Conservation (phyloP, 1,140 invertebrate species). For the Globodera rostochiensis region DNA sequence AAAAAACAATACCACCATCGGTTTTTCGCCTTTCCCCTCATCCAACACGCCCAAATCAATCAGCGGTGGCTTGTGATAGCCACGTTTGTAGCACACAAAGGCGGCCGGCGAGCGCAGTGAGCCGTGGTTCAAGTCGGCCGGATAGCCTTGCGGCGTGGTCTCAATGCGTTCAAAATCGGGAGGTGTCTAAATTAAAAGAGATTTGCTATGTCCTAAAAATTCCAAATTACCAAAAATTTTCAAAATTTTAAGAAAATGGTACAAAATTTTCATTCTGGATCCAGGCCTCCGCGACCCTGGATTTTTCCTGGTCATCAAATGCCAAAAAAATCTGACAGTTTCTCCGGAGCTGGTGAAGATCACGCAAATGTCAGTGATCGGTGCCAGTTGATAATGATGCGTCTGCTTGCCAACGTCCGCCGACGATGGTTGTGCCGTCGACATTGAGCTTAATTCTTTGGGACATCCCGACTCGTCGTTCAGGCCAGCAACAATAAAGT, state of each 20-base stretch:
- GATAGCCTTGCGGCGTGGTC: slow-evolving; percentile 77
- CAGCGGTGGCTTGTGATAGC: slow-evolving; percentile 89
- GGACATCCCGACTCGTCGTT: slow-evolving; percentile 70
- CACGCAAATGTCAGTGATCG: slow-evolving; percentile 90
- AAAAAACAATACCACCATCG: slow-evolving; percentile 73
- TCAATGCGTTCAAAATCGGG: slow-evolving; percentile 81
- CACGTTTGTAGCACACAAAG: slow-evolving; percentile 83
- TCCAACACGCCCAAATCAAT: slow-evolving; percentile 83
- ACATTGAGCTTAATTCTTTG: slow-evolving; percentile 70
- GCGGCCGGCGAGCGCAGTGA: slow-evolving; percentile 88
- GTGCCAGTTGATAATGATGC: slow-evolving; percentile 71
- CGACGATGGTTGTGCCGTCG: slow-evolving; percentile 3
- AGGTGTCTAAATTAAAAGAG: slow-evolving; percentile 68
- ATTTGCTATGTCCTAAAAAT: background rate
- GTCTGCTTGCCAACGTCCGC: background rate
- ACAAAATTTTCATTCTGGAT: too few relatives aligned
- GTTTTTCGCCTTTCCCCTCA: slow-evolving; percentile 69
- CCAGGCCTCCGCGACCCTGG: too few relatives aligned
- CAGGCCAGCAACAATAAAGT: slow-evolving; percentile 95
- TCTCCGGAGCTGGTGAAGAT: slow-evolving; percentile 87
- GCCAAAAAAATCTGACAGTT: slow-evolving; percentile 67
- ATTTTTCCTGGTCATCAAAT: background rate
- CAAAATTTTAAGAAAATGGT: too few relatives aligned
- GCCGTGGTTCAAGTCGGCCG: slow-evolving; percentile 94
- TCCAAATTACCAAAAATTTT: background rate